Evolutionary conservation across 1,140 invertebrate genomes (phyloP).

Genomic region (Mesaphorura yosii): DNA sequence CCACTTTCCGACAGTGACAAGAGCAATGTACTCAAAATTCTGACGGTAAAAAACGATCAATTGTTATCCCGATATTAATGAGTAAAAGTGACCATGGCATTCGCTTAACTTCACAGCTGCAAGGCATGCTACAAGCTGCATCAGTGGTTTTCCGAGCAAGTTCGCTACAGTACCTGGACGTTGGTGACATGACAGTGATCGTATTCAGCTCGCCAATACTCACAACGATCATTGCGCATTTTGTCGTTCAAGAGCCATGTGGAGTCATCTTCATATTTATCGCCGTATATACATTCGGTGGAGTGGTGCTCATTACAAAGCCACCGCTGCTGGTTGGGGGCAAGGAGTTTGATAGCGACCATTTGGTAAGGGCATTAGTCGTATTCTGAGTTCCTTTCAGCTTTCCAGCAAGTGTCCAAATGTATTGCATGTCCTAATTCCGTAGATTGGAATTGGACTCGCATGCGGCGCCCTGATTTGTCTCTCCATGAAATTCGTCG

Average conservation of each 20-base stretch:
- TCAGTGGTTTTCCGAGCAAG: conserved; percentile 6
- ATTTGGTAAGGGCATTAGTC: conserved; percentile 1
- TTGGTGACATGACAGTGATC: conserved; percentile 19
- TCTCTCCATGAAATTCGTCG: conserved; percentile 15
- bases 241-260: conserved; percentile 17
- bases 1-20: background rate
- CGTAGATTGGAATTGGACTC: conserved; percentile 13
- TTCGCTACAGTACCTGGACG: conserved; percentile 9
- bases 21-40: background rate
- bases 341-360: conserved; percentile 7
- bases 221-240: conserved; percentile 14
- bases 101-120: conserved; percentile 6
- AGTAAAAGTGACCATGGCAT: no score
- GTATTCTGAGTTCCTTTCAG: no score
- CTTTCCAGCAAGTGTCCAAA: no score
- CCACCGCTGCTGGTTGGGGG: conserved; percentile 18
- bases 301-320: conserved; percentile 15
- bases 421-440: no score
- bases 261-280: conserved; percentile 9
- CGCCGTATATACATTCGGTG: conserved; percentile 8
- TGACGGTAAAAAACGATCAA: conserved; percentile 1
- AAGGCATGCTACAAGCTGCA: conserved; percentile 8
- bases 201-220: conserved; percentile 13
- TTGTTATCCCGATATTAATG: no score
- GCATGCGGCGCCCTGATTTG: conserved; percentile 11